Percentiles rank a stretch among this genome's conserved stretches.
These are phyloP conservation scores for Erebia ligea DNA, from an alignment of 2,888 invertebrate genomes.

Conservation along the genomic window DNA sequence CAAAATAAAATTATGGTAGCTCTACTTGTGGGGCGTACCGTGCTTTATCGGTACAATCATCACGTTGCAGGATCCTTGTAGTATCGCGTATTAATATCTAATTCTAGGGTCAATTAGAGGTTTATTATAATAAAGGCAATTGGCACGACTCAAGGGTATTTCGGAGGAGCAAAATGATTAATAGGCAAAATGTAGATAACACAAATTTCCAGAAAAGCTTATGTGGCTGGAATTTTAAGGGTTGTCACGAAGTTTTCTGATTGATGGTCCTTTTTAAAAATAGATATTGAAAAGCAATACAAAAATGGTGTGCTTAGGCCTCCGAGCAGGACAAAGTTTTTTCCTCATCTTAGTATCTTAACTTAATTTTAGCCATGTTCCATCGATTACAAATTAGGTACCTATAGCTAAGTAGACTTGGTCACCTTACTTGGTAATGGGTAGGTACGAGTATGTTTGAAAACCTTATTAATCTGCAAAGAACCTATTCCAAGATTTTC, in stretches of 20 bases:
- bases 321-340: neutral
- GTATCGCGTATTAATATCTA: slow-evolving; percentile 33
- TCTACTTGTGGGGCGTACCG: slow-evolving; percentile 24
- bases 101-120: slow-evolving; percentile 28
- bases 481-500: neutral
- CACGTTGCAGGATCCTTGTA: slow-evolving; percentile 28
- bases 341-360: too few relatives aligned
- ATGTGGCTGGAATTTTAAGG: slow-evolving; percentile 11
- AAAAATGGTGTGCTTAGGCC: neutral
- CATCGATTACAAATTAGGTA: too few relatives aligned
- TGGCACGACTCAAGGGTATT: slow-evolving; percentile 8
- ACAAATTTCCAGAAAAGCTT: slow-evolving; percentile 4
- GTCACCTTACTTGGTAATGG: too few relatives aligned
- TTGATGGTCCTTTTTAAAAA: slow-evolving; percentile 8
- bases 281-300: neutral
- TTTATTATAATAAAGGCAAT: slow-evolving; percentile 23
- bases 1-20: neutral
- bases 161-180: slow-evolving; percentile 21
- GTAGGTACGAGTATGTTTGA: too few relatives aligned
- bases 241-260: slow-evolving; percentile 13
- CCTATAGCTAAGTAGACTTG: too few relatives aligned
- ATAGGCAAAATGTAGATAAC: slow-evolving; percentile 20
- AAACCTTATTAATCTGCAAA: neutral
- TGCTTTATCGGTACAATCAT: slow-evolving; percentile 42
- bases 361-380: too few relatives aligned